Percentiles rank a stretch among this genome's conserved stretches.
Evolutionary conservation across 2,113 vertebrate genomes (phyloP).

Genomic region (Varanus komodoensis): DNA sequence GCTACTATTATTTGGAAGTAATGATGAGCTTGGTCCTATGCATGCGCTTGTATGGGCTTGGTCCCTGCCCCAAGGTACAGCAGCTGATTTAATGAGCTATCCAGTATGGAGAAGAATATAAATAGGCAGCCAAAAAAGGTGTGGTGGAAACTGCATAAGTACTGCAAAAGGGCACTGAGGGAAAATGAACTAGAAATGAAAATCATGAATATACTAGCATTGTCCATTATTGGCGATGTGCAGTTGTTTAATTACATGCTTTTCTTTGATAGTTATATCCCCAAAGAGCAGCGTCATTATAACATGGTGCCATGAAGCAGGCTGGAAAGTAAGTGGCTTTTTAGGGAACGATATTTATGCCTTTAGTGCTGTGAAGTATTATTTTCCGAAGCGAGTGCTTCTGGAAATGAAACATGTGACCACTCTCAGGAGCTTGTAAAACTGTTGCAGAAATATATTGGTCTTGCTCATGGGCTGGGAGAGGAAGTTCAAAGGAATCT

Average conservation of each 20-base stretch:
- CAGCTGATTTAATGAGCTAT: constrained; percentile 32
- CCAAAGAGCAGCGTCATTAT: constrained; percentile 60
- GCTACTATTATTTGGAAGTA: not conserved
- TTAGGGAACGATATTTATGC: constrained; percentile 59
- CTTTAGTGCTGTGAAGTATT: constrained; percentile 49
- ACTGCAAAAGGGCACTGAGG: constrained; percentile 13
- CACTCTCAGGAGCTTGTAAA: constrained; percentile 31
- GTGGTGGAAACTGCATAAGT: constrained; percentile 3
- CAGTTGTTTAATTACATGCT: constrained; percentile 25
- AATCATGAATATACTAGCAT: constrained; percentile 39
- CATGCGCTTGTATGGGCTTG: not conserved
- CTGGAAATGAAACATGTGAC: constrained; percentile 49
- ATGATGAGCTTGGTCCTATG: not conserved
- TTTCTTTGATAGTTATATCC: constrained; percentile 54
- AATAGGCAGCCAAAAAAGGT: constrained; percentile 22
- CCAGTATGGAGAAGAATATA: constrained; percentile 17
- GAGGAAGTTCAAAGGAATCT: constrained; percentile 28
- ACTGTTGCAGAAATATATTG: constrained; percentile 46
- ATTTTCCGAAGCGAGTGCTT: constrained; percentile 51
- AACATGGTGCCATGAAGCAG: constrained; percentile 59
- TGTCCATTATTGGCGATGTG: constrained; percentile 26
- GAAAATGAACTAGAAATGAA: constrained; percentile 42
- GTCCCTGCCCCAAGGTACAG: not conserved
- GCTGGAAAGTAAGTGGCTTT: constrained; percentile 57
- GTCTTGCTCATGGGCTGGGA: constrained; percentile 34